Evolutionary conservation across 2,888 invertebrate genomes (phyloP).

Genomic region (Sclerodermus sp.): DNA sequence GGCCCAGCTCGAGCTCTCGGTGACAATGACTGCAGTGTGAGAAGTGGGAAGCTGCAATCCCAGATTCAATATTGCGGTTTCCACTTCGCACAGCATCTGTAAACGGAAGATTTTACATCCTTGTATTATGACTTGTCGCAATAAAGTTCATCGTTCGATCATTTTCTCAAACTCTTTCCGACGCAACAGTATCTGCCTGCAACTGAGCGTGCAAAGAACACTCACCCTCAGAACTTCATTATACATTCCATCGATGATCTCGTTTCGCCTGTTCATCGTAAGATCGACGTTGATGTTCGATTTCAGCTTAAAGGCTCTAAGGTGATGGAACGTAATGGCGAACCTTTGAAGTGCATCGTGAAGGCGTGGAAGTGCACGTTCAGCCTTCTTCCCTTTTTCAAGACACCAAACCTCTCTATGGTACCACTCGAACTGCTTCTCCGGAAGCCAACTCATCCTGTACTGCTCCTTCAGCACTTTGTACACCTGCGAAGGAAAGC

Average conservation of each 20-base stretch:
- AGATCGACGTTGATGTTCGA: conserved; percentile 58
- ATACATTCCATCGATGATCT: conserved; percentile 53
- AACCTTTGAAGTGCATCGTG: conserved; percentile 62
- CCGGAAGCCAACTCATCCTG: conserved; percentile 57
- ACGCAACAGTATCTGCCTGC: no score
- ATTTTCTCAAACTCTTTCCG: not conserved
- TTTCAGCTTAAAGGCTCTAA: conserved; percentile 49
- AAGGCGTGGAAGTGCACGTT: conserved; percentile 63
- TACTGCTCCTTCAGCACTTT: conserved; percentile 52
- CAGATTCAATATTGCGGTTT: conserved; percentile 61
- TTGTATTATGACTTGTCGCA: conserved; percentile 3
- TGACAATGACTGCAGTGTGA: conserved; percentile 46
- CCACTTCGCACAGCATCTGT: conserved; percentile 63
- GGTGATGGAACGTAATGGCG: conserved; percentile 59
- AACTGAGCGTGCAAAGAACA: not conserved
- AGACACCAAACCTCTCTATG: conserved; percentile 52
- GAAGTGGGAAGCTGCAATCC: conserved; percentile 47
- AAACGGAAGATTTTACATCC: not conserved
- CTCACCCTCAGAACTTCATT: conserved; percentile 49
- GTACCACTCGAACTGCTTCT: conserved; percentile 55
- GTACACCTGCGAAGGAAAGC: conserved; percentile 45
- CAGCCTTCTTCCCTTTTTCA: conserved; percentile 60
- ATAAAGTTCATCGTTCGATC: conserved; percentile 1
- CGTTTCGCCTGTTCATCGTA: conserved; percentile 58
- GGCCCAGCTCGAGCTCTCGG: conserved; percentile 56